These are phyloP conservation scores for Clarias gariepinus DNA, from an alignment of 2,113 vertebrate species.

Conservation along the genomic window DNA sequence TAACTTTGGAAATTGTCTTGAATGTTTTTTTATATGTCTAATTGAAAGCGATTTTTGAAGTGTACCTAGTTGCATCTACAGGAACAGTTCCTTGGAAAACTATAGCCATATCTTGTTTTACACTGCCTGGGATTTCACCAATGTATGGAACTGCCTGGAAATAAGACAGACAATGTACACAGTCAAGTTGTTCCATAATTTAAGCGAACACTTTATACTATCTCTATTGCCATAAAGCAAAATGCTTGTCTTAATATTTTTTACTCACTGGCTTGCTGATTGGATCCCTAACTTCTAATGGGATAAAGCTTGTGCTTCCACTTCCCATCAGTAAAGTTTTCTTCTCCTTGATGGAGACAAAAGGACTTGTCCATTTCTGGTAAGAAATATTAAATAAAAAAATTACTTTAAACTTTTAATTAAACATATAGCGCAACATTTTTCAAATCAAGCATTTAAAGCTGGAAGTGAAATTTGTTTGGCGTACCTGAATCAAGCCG, in stretches of 20 bases:
- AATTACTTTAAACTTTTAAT: background rate
- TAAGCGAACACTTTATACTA: background rate
- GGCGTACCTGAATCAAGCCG: conserved; percentile 22
- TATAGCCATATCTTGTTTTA: background rate
- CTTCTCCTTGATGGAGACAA: background rate
- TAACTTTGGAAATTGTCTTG: background rate
- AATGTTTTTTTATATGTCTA: background rate
- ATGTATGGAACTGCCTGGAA: background rate
- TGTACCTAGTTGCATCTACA: background rate
- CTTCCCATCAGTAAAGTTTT: conserved; percentile 1
- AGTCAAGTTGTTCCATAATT: background rate
- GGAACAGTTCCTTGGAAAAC: conserved; percentile 6
- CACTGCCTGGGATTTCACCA: background rate
- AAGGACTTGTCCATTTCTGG: conserved; percentile 13
- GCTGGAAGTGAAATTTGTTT: background rate
- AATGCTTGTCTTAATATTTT: background rate
- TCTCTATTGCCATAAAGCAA: background rate
- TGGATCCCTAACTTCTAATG: background rate
- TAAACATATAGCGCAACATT: background rate
- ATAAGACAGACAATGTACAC: background rate
- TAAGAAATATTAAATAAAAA: background rate
- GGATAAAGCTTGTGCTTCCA: background rate
- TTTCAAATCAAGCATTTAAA: no score
- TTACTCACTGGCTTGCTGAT: conserved; percentile 6
- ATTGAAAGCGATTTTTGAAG: background rate